A percentile compares a stretch with the other conserved stretches of the same genome.
phyloP scores from a whole-genome alignment of 2,888 invertebrate genomes.

The Anoncus sp. region DNA sequence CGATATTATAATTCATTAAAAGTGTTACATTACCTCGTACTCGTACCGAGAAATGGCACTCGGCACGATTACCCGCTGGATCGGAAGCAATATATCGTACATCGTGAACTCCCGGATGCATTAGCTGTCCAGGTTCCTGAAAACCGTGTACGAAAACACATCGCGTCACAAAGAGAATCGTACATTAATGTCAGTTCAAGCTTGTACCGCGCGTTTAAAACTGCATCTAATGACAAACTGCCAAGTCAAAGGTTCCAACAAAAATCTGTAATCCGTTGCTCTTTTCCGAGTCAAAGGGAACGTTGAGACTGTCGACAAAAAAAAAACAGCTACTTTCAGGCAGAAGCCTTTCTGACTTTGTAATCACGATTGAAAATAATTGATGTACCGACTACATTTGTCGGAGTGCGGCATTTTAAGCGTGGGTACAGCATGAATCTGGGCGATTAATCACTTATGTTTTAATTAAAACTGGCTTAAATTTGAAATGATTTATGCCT shows the following conservation, averaged over 20 bases:
- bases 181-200: slow-evolving; percentile 12
- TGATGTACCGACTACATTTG: slow-evolving; percentile 14
- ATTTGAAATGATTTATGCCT: slow-evolving; percentile 22
- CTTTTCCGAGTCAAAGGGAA: not conserved
- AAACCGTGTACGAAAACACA: slow-evolving; percentile 5
- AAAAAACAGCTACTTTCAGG: not conserved
- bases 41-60: slow-evolving; percentile 87
- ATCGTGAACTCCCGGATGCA: slow-evolving; percentile 86
- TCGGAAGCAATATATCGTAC: slow-evolving; percentile 88
- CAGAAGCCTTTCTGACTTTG: not conserved
- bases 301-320: not conserved
- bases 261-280: not conserved
- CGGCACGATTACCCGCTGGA: slow-evolving; percentile 86
- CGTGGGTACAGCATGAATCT: not conserved
- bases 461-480: slow-evolving; percentile 9
- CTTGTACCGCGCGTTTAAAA: slow-evolving; percentile 33
- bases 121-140: slow-evolving; percentile 86
- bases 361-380: slow-evolving; percentile 16
- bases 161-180: slow-evolving; percentile 50
- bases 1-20: too few species aligned
- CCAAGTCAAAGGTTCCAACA: not conserved
- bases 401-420: not conserved
- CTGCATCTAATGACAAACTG: slow-evolving; percentile 9
- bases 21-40: slow-evolving; percentile 84
- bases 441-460: slow-evolving; percentile 32